phyloP scores from a whole-genome alignment of 2,113 vertebrate species.

The Bambusicola thoracicus region DNA sequence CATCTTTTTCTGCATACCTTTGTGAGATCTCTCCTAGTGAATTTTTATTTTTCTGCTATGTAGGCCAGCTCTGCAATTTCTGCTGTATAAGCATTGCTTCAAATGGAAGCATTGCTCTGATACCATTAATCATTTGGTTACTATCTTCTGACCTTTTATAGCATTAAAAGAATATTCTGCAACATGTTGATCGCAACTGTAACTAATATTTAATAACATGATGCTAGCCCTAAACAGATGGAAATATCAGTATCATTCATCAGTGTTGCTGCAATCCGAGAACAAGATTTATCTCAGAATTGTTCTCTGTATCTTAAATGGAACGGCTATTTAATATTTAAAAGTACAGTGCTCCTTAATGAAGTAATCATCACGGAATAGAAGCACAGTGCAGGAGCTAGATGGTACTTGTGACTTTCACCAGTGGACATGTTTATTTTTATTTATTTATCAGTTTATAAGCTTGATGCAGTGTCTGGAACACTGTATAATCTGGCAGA shows the following conservation, averaged over 20 bases:
- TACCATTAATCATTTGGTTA: slow-evolving; percentile 38
- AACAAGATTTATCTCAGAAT: background rate
- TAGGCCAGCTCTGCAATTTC: slow-evolving; percentile 63
- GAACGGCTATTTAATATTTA: background rate
- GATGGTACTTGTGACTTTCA: background rate
- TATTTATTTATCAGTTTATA: slow-evolving; percentile 18
- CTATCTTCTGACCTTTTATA: slow-evolving; percentile 48
- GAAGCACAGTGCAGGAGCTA: background rate
- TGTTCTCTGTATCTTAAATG: background rate
- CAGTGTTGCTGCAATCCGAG: background rate
- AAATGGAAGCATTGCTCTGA: slow-evolving; percentile 35
- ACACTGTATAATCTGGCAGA: slow-evolving; percentile 23
- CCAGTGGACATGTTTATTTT: background rate
- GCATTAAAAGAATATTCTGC: slow-evolving; percentile 34
- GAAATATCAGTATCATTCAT: background rate
- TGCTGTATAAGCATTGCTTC: slow-evolving; percentile 53
- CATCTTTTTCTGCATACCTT: background rate
- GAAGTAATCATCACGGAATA: slow-evolving; percentile 8
- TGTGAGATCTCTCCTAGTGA: background rate
- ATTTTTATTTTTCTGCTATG: slow-evolving; percentile 54
- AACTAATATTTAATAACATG: slow-evolving; percentile 51
- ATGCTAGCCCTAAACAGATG: background rate
- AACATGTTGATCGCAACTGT: slow-evolving; percentile 47
- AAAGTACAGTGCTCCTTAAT: background rate
- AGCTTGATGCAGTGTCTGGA: slow-evolving; percentile 16